These are phyloP conservation scores for Gryon sp. DNA, from an alignment of 1,140 invertebrate species.

Conservation along the genomic window DNA sequence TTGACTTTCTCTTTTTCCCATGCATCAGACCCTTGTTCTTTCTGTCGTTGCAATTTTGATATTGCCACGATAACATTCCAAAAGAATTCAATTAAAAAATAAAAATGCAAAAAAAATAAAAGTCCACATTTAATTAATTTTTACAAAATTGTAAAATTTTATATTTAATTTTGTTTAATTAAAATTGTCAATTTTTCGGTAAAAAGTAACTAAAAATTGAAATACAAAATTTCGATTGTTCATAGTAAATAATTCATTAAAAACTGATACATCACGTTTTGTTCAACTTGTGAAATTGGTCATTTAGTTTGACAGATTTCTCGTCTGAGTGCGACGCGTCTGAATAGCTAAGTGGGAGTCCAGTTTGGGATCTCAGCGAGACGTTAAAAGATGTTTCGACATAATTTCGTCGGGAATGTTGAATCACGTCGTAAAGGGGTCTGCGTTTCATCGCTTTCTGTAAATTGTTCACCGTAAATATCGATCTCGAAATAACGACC, in stretches of 20 bases:
- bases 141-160: too few relatives aligned
- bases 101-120: background rate
- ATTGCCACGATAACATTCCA: background rate
- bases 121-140: too few relatives aligned
- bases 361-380: background rate
- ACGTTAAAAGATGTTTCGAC: slow-evolving; percentile 21
- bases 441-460: slow-evolving; percentile 21
- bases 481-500: slow-evolving; percentile 31
- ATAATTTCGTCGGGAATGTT: slow-evolving; percentile 24
- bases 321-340: background rate
- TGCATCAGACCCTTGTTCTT: slow-evolving; percentile 10
- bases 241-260: slow-evolving; percentile 20
- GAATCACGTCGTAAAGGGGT: slow-evolving; percentile 10
- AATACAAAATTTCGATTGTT: too few relatives aligned
- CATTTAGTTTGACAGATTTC: slow-evolving; percentile 29
- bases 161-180: too few relatives aligned
- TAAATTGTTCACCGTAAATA: slow-evolving; percentile 43
- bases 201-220: too few relatives aligned
- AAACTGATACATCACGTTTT: slow-evolving; percentile 22
- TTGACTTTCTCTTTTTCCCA: slow-evolving; percentile 26
- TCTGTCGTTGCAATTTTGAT: background rate
- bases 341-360: slow-evolving; percentile 14
- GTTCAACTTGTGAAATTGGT: slow-evolving; percentile 21
- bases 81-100: background rate
- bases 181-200: too few relatives aligned